Conservation (phyloP, 2,113 vertebrate species). For the Aleadryas rufinucha region DNA sequence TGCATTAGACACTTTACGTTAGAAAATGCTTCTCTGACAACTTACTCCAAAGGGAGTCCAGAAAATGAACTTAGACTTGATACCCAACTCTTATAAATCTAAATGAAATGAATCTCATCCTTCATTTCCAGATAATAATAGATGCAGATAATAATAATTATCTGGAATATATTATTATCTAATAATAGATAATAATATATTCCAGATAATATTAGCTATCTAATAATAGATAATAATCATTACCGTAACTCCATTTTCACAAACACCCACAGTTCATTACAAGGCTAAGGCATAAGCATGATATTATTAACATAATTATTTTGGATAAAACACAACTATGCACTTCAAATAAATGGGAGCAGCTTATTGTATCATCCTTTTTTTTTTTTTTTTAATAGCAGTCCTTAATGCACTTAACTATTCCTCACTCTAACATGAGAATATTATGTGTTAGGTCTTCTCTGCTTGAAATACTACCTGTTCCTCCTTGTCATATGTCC, state of each 20-base stretch:
- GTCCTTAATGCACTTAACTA: not conserved
- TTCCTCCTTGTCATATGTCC: not conserved
- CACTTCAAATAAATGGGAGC: not conserved
- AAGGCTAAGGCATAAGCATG: not conserved
- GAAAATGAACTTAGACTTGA: not conserved
- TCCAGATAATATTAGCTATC: too few species aligned
- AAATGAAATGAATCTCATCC: not conserved
- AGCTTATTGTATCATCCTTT: not conserved
- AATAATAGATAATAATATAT: too few species aligned
- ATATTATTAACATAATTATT: slow-evolving; percentile 16
- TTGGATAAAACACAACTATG: not conserved
- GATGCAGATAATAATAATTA: too few species aligned
- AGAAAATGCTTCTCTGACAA: not conserved
- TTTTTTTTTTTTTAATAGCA: not conserved
- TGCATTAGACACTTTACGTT: not conserved
- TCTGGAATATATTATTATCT: too few species aligned
- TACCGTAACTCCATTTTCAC: not conserved
- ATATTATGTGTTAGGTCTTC: not conserved
- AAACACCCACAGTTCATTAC: not conserved
- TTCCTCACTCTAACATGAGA: not conserved
- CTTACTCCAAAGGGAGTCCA: not conserved
- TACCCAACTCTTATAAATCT: not conserved
- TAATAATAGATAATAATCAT: too few species aligned
- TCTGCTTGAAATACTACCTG: not conserved
- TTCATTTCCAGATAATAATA: not conserved